Evolutionary conservation across 1,140 invertebrate genomes (phyloP), one percentile per base, ranked within the genome.

Genomic region (Anthonomus grandis): DNA sequence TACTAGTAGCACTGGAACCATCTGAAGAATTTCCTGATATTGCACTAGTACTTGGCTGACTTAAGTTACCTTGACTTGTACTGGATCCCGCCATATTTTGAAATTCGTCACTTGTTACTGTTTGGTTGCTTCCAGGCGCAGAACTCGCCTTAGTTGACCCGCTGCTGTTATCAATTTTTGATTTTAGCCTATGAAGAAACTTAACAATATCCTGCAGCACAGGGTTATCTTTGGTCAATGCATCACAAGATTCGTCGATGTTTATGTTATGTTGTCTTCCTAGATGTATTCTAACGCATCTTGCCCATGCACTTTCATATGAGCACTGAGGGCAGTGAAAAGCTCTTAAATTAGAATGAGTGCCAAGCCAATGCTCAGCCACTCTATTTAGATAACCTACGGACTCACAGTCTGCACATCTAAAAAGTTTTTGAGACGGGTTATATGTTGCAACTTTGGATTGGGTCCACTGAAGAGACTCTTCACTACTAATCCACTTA

Each of bases 301-400:
- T 78, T 57, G 85, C 85, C 86, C 86, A 88, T 10, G 85, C 83
- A 64, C 84, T 85, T 44, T 84, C 83, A 70, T 87, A 88, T 4
- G 86, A 79, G 79, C 89, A 83, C 55, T 84, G 77, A 49, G 84
- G 80, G 75, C 86, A 84, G 71, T 85, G 77, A 77, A 89, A 88
- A 34, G 86, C 85, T 53, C 85, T 76, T 22, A 86, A 75, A 73
- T 86, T 84, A 12, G 86, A 87, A 71, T 91, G 90, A 5, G 87
- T 83, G 24, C 89, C 89, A 22, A 91, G 77, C 81, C 89, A 93
- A 70, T 92, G 90, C 66, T 92, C 89, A 0, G 88, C 89, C 3
- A 91, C 81, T 50, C 89, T 78, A 10, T 86, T 85, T 19, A 90
- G 77, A 59, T 89, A 87, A 3, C 85, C 86, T 38, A 90, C 85